Evolutionary conservation across 2,113 vertebrate species (phyloP).

Genomic region (Lonchura striata): DNA sequence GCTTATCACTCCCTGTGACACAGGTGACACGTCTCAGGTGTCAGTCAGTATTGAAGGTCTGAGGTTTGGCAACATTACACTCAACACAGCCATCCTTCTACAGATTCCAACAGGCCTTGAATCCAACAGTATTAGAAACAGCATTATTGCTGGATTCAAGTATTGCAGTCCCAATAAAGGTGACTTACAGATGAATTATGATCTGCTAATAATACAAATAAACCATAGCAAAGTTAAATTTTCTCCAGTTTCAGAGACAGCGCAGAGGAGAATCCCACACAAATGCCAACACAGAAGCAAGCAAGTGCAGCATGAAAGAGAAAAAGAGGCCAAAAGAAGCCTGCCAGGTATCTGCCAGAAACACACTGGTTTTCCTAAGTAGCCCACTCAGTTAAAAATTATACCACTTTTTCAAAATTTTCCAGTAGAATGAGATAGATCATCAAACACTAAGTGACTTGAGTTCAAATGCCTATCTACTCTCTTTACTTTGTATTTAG

Average conservation of each 20-base stretch:
- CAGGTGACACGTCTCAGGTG: neutral
- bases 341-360: neutral
- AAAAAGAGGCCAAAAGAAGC: neutral
- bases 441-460: neutral
- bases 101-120: neutral
- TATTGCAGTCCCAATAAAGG: neutral
- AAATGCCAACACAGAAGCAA: neutral
- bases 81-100: neutral
- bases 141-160: neutral
- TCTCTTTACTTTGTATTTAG: neutral
- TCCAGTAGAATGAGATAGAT: neutral
- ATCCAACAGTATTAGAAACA: neutral
- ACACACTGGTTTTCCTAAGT: neutral
- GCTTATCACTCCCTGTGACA: neutral
- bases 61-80: neutral
- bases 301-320: neutral
- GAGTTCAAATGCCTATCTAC: neutral
- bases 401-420: neutral
- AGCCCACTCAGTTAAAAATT: neutral
- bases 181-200: neutral
- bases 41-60: neutral
- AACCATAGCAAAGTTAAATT: neutral
- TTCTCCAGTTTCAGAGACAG: neutral
- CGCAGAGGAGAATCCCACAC: neutral
- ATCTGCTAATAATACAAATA: neutral